Evolutionary conservation across 1,140 invertebrate genomes (phyloP).

Genomic region (Drosophila mayri): DNA sequence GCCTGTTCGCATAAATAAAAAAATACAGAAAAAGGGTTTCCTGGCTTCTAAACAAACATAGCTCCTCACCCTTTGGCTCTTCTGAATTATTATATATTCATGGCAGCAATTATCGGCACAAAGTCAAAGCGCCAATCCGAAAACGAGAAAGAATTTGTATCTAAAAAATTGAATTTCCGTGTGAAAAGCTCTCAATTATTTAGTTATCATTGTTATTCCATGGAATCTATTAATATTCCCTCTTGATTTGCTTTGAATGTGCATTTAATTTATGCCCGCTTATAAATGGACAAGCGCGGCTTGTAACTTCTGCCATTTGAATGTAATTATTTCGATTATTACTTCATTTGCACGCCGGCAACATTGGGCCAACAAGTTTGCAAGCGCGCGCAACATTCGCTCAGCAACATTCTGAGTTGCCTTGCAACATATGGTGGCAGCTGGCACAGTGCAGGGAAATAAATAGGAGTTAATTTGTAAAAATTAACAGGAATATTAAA

Average conservation of each 20-base stretch:
- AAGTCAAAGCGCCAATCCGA: constrained; percentile 59
- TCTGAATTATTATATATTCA: constrained; percentile 75
- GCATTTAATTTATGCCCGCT: constrained; percentile 61
- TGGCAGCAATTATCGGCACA: constrained; percentile 78
- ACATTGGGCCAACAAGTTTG: constrained; percentile 64
- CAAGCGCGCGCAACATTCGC: constrained; percentile 56
- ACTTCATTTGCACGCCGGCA: constrained; percentile 57
- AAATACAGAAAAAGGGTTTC: constrained; percentile 62
- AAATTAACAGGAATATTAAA: not conserved
- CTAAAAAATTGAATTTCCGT: constrained; percentile 25
- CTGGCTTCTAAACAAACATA: constrained; percentile 61
- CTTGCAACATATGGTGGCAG: constrained; percentile 35
- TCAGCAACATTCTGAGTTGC: constrained; percentile 54
- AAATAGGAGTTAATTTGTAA: not conserved
- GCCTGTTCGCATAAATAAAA: constrained; percentile 69
- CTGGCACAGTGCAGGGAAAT: constrained; percentile 29
- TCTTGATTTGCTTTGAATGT: constrained; percentile 41
- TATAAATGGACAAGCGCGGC: constrained; percentile 42
- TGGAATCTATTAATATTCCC: constrained; percentile 46
- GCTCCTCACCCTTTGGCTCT: constrained; percentile 34
- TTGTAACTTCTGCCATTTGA: constrained; percentile 53
- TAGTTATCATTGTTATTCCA: constrained; percentile 46
- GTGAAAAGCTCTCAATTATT: constrained; percentile 42
- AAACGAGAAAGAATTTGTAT: constrained; percentile 40
- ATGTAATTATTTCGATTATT: constrained; percentile 56